Evolutionary conservation across 2,888 invertebrate genomes (phyloP), one percentile per base, ranked within the genome.

Genomic region (Parnassius smintheus): DNA sequence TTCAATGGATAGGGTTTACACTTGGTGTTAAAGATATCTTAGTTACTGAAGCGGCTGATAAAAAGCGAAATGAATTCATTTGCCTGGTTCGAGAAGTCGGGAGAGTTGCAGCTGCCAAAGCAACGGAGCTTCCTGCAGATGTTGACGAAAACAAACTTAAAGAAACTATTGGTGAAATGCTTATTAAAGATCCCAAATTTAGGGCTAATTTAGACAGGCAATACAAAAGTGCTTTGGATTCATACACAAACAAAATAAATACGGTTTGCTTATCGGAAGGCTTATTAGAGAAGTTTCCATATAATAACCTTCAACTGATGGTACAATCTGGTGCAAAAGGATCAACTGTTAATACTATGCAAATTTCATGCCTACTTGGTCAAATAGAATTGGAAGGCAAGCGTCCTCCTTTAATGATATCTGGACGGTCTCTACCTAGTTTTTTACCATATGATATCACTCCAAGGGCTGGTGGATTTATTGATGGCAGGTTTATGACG

Each of bases 351-450:
- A 99, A 99, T 81, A 97, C 98, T 73, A 98, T 98, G 97, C 98
- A 99, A 90, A 99, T 99, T 76, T 99, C 99, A 0, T 98, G 98
- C 85, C 92, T 98, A 46, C 92, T 99, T 11, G 99, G 99, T 0
- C 99, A 99, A 89, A 99, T 99, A 75, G 99, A 99, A 82, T 93
- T 99, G 83, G 99, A 99, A 93, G 99, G 99, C 45, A 97, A 98
- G 82, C 93, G 99, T 59, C 99, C 99, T 9, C 98, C 99, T 0
- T 81, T 98, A 50, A 99, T 98, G 96, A 95, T 98, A 70, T 97
- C 97, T 58, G 98, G 99, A 1, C 95, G 96, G 75, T 95, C 96
- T 0, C 91, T 99, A 42, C 99, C 99, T 0, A 97, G 98, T 75
- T 99, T 99, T 81, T 93, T 94, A 2, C 94, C 96, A 0, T 98